Evolutionary conservation across 2,888 invertebrate genomes (phyloP), one percentile per base, ranked within the genome.

Genomic region (Myathropa florea): DNA sequence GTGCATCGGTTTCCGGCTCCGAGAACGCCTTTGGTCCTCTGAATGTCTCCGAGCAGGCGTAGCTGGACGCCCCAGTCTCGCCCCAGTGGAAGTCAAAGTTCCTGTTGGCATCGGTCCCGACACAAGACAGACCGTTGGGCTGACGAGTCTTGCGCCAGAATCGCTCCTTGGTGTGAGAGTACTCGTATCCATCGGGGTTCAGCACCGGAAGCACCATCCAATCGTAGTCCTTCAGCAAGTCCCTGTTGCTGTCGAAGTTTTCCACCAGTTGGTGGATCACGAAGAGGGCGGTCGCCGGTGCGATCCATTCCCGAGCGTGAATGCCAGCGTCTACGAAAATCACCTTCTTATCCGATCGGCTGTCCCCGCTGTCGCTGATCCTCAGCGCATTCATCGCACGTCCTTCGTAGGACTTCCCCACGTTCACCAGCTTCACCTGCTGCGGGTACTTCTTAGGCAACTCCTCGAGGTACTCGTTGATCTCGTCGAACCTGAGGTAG

Each of bases 141-240:
- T 93, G 92, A 0, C 94, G 92, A 0, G 94, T 94, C 89, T 95
- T 94, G 10, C 94, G 93, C 94, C 94, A 95, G 4, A 91, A 61
- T 3, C 92, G 89, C 4, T 88, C 93, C 63, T 90, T 89, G 10
- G 92, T 92, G 73, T 94, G 94, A 0, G 94, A 93, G 90, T 93
- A 95, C 84, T 94, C 95, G 89, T 96, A 96, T 0, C 96, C 96
- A 90, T 96, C 96, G 2, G 96, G 95, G 90, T 96, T 96, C 14
- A 94, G 93, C 0, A 95, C 91, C 0, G 96, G 96, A 75, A 95
- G 89, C n/a, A 95, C 92, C 79, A 94, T 94, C 94, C 95, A 96
- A 89, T 96, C 95, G 57, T 94, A 93, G 28, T 93, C 92, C 9
- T 93, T 90, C 6, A 95, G 90, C 4, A 96, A 89, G 30, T 94